Evolutionary conservation across 2,113 vertebrate genomes (phyloP).

Genomic region (Heterochromis multidens): DNA sequence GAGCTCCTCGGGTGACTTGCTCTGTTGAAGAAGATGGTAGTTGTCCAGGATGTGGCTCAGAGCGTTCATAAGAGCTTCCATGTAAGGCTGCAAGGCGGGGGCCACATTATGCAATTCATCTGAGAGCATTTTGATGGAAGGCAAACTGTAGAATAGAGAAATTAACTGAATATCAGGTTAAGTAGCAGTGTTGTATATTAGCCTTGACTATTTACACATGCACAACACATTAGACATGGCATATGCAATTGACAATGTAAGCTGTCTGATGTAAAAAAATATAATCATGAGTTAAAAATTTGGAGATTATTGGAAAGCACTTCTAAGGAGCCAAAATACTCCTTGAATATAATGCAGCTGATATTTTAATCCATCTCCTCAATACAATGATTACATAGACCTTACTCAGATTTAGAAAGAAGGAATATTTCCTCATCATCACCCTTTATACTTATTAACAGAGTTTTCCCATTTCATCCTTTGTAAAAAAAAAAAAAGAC

Average conservation of each 20-base stretch:
- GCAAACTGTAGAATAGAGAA: constrained; percentile 52
- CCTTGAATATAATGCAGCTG: background rate
- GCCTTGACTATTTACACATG: too few relatives aligned
- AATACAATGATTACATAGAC: constrained; percentile 8
- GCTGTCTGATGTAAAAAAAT: background rate
- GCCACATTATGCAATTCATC: constrained; percentile 12
- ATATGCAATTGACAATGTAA: background rate
- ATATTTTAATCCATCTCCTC: background rate
- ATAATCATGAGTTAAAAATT: background rate
- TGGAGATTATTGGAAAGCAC: background rate
- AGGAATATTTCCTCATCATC: constrained; percentile 10
- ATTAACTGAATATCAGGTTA: background rate
- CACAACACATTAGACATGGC: background rate
- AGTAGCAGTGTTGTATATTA: background rate
- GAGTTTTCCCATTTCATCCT: constrained; percentile 28
- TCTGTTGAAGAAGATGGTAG: background rate
- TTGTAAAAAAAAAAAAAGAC: constrained; percentile 29
- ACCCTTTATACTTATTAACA: background rate
- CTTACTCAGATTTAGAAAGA: constrained; percentile 2
- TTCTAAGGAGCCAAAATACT: background rate
- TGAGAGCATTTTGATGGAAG: constrained; percentile 36
- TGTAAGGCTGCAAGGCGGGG: constrained; percentile 46
- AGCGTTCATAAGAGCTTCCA: constrained; percentile 34
- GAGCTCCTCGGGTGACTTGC: constrained; percentile 21
- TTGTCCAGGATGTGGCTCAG: constrained; percentile 47